Base-by-base conservation (phyloP, 2,888 invertebrate genomes). In the Ectobius pallidus region DNA sequence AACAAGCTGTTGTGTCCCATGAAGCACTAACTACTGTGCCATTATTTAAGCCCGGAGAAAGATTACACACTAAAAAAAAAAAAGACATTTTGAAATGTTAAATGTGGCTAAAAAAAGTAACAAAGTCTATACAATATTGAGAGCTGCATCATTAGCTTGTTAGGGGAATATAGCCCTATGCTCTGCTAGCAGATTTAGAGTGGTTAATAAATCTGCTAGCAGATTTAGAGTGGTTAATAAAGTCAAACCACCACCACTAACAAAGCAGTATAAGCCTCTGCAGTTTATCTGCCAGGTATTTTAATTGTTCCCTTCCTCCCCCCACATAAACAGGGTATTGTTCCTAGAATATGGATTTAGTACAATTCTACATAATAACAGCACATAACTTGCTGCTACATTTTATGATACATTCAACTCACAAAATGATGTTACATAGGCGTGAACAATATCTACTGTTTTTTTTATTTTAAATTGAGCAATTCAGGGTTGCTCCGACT, bases 1-100 rank as follows among this genome's bases (percentile, higher is more conserved):
- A 85, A 79, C 92, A 91, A 0, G 94, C 96, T 3, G 94, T 92
- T 76, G 88, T 89, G 81, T 99, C 98, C 97, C 98, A 98, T 62
- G 97, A 97, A 52, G 96, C 94, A 80, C 95, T 96, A 70, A 92
- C 83, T 78, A 95, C 85, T 11, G 88, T 85, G 68, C 87, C 88
- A 68, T 85, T 80, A 71, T 83, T 80, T 0, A 83, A 76, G 0
- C 86, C 87, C 30, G 82, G 83, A 0, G 84, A 80, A 67, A 89
- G 80, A 32, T 83, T 80, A 77, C 88, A 87, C 0, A 89, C 88
- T 79, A 77, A 69, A 81, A 80, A 39, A 16, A 52, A 72, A 61
- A 71, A 27, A 30, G 30, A 34, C 18, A 3, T 6, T 52, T 22
- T 20, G 6, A 6, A 9, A 9, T 20, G n/a, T 30, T 20, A 34